A percentile compares a stretch with the other conserved stretches of the same genome.
phyloP scores from a whole-genome alignment of 2,797 vertebrate genomes.

The Fistularia commersonii region DNA sequence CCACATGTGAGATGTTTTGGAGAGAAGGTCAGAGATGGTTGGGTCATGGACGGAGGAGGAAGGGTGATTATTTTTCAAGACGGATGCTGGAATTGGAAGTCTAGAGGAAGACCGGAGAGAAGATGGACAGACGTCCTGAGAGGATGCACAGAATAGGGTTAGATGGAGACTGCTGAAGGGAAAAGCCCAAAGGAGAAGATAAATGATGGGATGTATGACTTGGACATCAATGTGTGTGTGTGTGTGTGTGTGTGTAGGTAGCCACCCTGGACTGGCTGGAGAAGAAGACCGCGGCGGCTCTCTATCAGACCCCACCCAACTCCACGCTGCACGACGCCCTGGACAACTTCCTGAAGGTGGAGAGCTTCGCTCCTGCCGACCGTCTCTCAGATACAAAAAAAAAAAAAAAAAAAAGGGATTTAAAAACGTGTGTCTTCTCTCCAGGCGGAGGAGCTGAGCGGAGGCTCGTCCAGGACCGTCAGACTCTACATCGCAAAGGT shows the following conservation, averaged over 20 bases:
- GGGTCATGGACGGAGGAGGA: no score
- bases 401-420: not conserved
- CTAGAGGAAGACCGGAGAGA: no score
- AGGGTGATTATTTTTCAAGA: no score
- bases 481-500: slow-evolving; percentile 93
- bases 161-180: no score
- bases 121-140: no score
- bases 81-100: no score
- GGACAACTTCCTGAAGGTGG: slow-evolving; percentile 88
- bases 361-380: not conserved
- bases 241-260: slow-evolving; percentile 71
- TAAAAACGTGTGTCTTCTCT: not conserved
- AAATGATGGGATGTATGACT: not conserved
- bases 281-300: slow-evolving; percentile 83
- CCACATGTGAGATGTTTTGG: no score
- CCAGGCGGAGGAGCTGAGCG: slow-evolving; percentile 87
- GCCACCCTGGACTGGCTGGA: slow-evolving; percentile 88
- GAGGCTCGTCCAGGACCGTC: slow-evolving; percentile 86
- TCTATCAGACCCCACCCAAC: slow-evolving; percentile 78
- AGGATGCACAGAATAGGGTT: no score
- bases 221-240: not conserved
- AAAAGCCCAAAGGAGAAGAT: no score
- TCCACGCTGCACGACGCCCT: slow-evolving; percentile 85
- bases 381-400: not conserved
- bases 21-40: no score